phyloP scores from a whole-genome alignment of 2,888 invertebrate genomes.

The Pharmacophagus antenor region DNA sequence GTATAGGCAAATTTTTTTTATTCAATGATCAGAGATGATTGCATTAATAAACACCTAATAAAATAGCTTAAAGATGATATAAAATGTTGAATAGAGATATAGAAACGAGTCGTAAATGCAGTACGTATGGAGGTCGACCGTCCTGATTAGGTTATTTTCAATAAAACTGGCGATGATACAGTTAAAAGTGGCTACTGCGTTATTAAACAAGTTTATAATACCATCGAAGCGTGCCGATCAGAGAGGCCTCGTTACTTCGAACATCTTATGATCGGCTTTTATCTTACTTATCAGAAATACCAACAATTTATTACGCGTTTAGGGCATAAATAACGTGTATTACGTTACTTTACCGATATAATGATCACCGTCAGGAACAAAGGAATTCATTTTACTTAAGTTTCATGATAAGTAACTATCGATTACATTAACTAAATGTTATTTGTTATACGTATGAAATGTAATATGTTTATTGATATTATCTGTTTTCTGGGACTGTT shows the following conservation, averaged over 20 bases:
- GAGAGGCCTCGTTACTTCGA: constrained; percentile 50
- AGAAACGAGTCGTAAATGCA: constrained; percentile 26
- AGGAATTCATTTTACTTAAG: not conserved
- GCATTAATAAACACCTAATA: constrained; percentile 28
- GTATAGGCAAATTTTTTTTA: constrained; percentile 9
- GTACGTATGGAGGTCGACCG: constrained; percentile 19
- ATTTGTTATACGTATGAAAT: no score
- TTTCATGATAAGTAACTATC: no score
- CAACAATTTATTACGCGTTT: constrained; percentile 19
- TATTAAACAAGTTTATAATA: constrained; percentile 47
- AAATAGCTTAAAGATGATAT: constrained; percentile 17
- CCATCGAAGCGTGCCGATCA: constrained; percentile 38
- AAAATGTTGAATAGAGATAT: constrained; percentile 23
- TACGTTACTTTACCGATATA: constrained; percentile 7
- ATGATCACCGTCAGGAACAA: not conserved
- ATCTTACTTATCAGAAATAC: constrained; percentile 42
- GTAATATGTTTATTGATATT: no score
- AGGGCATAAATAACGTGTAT: constrained; percentile 11
- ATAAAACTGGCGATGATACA: constrained; percentile 47
- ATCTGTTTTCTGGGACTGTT: no score
- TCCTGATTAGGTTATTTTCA: constrained; percentile 45
- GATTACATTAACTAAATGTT: no score
- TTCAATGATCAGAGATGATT: constrained; percentile 14
- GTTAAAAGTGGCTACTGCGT: constrained; percentile 41
- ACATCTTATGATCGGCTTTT: constrained; percentile 63